phyloP scores from a whole-genome alignment of 2,797 vertebrate species.

The Centroberyx gerrardi region DNA sequence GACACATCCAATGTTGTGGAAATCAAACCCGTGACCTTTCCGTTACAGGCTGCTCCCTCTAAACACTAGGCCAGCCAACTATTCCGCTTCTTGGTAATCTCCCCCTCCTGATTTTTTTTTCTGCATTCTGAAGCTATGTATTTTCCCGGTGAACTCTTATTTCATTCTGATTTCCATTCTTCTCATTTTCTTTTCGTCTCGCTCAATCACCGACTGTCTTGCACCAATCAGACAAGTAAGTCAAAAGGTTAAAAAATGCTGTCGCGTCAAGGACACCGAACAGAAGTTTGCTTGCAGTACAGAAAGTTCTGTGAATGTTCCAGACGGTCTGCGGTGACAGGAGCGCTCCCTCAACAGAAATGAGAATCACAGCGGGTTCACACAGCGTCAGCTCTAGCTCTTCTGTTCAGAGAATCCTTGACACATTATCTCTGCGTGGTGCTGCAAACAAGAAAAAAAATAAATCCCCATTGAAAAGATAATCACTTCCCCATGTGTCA shows the following conservation, averaged over 20 bases:
- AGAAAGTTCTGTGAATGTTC: constrained; percentile 41
- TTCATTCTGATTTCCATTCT: constrained; percentile 40
- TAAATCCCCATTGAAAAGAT: constrained; percentile 41
- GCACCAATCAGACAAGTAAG: constrained; percentile 30
- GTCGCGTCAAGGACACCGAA: constrained; percentile 16
- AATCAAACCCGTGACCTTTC: too few relatives aligned
- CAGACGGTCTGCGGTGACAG: constrained; percentile 32
- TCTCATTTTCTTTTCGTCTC: constrained; percentile 31
- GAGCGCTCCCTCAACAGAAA: constrained; percentile 51
- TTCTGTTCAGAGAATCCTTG: constrained; percentile 55
- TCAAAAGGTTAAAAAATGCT: constrained; percentile 35
- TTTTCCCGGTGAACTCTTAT: constrained; percentile 42
- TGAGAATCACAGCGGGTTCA: constrained; percentile 66
- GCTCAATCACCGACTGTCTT: constrained; percentile 43
- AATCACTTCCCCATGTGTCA: constrained; percentile 50
- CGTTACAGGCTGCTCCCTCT: too few relatives aligned
- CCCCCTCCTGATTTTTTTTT: too few relatives aligned
- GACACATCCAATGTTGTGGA: too few relatives aligned
- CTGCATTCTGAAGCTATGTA: neutral
- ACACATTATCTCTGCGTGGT: constrained; percentile 57
- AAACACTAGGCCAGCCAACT: too few relatives aligned
- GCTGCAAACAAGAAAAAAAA: constrained; percentile 42
- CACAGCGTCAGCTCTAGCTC: constrained; percentile 46
- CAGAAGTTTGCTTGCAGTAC: constrained; percentile 25
- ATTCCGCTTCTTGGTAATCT: too few relatives aligned